Base-by-base conservation (phyloP, 2,113 vertebrate genomes). In the Corydoras maculifer region DNA sequence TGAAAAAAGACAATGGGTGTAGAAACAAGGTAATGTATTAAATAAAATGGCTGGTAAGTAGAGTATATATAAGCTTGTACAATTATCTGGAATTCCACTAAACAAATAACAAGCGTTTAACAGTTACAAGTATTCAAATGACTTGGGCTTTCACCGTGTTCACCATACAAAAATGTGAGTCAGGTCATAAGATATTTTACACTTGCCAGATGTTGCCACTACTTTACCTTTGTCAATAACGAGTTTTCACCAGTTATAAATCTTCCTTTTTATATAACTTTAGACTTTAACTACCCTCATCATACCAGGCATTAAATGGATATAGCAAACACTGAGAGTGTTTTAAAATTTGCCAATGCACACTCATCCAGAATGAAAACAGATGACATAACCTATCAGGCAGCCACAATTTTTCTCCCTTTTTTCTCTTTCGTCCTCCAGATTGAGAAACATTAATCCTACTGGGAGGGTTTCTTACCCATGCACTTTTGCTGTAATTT, bases 291-390 rank as follows among this genome's bases (percentile, higher is more conserved):
- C 30, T 15, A 63, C 31, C 15, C n/a, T 32, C 32, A 58, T 13
- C 30, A 15, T 75, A 50, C 43, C 51, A 64, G 69, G 9, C 32
- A 68, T 54, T 65, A 62, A 58, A 50, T 8, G 18, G 66, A 71
- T 67, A 29, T 43, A 51, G 18, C 67, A 65, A 55, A 74, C 58
- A 1, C 35, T 9, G 30, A 58, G 70, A 67, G 59, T 69, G 72
- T 72, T 68, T 48, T 70, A 65, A 53, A 51, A 49, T 73, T 72
- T 57, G 69, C 58, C 32, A 59, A 18, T 54, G 29, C 53, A 62
- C 63, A 69, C 65, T 72, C 30, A 12, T 73, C 70, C 82, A 75
- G 60, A 78, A 78, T 76, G 57, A 80, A 82, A 80, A 82, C 78
- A 79, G 58, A 75, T 79, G 77, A 82, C 61, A 68, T 77, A 75